Evolutionary conservation across 1,140 invertebrate species (phyloP), one percentile per base, ranked within the genome.

Genomic region (Chironomus tepperi): DNA sequence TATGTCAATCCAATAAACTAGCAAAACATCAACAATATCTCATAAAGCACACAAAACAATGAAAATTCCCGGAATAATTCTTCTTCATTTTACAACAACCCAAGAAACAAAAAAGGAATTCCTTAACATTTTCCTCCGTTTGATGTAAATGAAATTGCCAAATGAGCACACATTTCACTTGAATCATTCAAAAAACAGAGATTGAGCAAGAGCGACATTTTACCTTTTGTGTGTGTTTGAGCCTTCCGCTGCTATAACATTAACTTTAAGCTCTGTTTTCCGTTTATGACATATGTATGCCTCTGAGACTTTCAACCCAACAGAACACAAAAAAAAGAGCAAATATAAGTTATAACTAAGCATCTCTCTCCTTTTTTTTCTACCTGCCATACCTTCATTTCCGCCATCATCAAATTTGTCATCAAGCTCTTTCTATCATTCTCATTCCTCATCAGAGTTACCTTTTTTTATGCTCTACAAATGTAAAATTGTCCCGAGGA

Each of bases 91-190:
- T 34, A 1, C 5, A 34, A 34, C 1, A 34, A 34, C 1, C 24
- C 1, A 34, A 34, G 24, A 2, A 34, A 34, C n/a, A n/a, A 34
- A 34, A 1, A 34, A 34, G 24, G 24, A 34, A 34, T 34, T 34
- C 5, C 5, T 1, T 2, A 34, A 34, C 2, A 34, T 34, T 34
- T 34, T 34, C 1, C 24, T 34, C 24, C n/a, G 47, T 57, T 57
- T 57, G 47, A 57, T 57, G 47, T 57, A 57, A 57, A 57, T 57
- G 47, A 57, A 57, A 15, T 57, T 57, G 47, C 47, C 47, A 57
- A 57, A n/a, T 57, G 47, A 57, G 24, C 1, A 3, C 47, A 57
- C 12, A 57, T 12, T 57, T 9, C 15, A 15, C 43, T n/a, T 34
- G 24, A 34, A 34, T 34, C 47, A n/a, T 57, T 57, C 1, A 34